Evolutionary conservation across 2,113 vertebrate species (phyloP).

Genomic region (Rhombomys opimus): DNA sequence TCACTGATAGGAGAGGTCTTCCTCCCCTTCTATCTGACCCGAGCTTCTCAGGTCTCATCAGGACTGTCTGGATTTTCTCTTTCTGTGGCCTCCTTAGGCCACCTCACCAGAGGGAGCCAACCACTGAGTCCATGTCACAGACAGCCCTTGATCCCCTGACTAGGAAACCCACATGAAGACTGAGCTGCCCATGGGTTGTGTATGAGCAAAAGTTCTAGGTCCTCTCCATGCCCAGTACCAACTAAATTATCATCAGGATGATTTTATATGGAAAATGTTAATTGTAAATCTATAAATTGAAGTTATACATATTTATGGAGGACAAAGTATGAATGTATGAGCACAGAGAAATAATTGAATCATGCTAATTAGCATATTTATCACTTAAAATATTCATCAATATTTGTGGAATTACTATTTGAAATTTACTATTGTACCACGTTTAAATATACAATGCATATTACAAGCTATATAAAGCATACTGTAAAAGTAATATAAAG

Average conservation of each 20-base stretch:
- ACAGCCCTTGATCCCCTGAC: no score
- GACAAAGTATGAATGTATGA: neutral
- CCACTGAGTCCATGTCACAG: no score
- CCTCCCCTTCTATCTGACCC: no score
- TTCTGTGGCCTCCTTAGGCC: no score
- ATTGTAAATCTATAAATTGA: neutral
- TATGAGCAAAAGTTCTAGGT: no score
- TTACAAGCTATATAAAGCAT: neutral
- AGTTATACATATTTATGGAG: neutral
- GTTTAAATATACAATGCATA: neutral
- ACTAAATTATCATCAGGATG: neutral
- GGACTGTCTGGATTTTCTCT: no score
- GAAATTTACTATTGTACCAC: neutral
- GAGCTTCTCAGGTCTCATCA: no score
- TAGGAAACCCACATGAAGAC: no score
- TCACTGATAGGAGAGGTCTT: no score
- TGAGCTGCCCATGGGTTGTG: no score
- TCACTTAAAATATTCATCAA: neutral
- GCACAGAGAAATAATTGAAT: neutral
- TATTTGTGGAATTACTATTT: neutral
- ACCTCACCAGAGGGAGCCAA: no score
- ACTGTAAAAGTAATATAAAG: neutral
- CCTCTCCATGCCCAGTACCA: neutral
- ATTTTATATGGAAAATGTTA: constrained; percentile 10
- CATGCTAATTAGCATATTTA: neutral